Evolutionary conservation across 2,888 invertebrate species (phyloP).

Genomic region (Spisula solida): DNA sequence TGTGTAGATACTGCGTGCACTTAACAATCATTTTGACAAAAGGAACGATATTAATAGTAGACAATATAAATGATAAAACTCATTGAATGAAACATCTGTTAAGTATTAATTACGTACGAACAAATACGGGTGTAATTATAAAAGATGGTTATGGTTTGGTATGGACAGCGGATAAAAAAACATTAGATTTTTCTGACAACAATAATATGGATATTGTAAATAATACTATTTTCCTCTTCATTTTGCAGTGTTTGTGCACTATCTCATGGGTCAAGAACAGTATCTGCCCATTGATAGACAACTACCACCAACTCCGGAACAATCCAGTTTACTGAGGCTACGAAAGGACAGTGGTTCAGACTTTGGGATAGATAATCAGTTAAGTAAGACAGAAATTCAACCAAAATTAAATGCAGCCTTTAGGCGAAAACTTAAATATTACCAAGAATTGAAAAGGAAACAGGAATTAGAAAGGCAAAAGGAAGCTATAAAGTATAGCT

Average conservation of each 20-base stretch:
- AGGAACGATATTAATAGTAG: no score
- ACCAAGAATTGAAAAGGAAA: neutral
- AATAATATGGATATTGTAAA: neutral
- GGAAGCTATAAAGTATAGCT: neutral
- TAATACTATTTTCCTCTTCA: no score
- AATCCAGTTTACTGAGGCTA: neutral
- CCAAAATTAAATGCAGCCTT: slow-evolving; percentile 4
- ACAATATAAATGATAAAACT: no score
- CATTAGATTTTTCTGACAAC: no score
- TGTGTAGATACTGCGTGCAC: no score
- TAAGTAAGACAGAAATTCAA: slow-evolving; percentile 9
- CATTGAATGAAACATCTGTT: no score
- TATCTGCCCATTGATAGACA: slow-evolving; percentile 15
- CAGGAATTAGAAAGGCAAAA: neutral
- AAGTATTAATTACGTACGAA: no score
- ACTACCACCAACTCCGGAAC: neutral
- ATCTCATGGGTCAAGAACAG: slow-evolving; percentile 33
- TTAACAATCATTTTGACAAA: no score
- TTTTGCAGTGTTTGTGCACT: slow-evolving; percentile 33
- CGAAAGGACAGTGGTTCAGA: neutral
- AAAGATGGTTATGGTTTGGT: no score
- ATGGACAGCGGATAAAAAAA: no score
- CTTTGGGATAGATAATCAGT: neutral
- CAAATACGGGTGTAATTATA: no score
- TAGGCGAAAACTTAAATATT: neutral